These are phyloP conservation scores for Schizotus pectinicornis DNA, from an alignment of 2,888 invertebrate genomes.

Conservation along the genomic window DNA sequence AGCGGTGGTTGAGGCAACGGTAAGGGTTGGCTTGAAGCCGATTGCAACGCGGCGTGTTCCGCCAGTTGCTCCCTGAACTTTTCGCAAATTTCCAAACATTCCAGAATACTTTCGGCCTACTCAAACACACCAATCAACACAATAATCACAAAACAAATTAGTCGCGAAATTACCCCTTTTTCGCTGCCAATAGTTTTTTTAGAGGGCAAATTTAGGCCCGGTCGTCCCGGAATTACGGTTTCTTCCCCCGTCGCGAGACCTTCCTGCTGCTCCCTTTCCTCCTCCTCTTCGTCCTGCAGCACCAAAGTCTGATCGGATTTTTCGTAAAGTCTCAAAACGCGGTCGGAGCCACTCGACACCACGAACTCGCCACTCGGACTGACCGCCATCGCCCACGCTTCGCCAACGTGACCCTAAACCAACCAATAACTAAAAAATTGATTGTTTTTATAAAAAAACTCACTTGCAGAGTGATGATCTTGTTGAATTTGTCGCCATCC, in stretches of 20 bases:
- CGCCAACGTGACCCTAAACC: constrained; percentile 80
- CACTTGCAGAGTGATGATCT: constrained; percentile 87
- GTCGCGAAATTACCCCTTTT: no score
- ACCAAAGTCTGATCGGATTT: constrained; percentile 88
- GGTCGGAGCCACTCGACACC: constrained; percentile 85
- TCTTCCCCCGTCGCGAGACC: constrained; percentile 76
- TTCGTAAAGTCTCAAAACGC: constrained; percentile 84
- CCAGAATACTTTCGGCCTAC: constrained; percentile 87
- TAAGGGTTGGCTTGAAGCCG: constrained; percentile 51
- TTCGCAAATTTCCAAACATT: constrained; percentile 82
- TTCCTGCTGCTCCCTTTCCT: constrained; percentile 79
- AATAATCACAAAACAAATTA: no score
- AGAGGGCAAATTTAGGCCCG: constrained; percentile 77
- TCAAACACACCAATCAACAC: constrained; percentile 27
- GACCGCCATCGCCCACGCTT: constrained; percentile 76
- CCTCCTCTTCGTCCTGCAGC: constrained; percentile 89
- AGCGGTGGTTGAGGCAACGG: constrained; percentile 71
- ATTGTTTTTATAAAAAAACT: constrained; percentile 19
- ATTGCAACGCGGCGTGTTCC: constrained; percentile 58
- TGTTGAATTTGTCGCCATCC: constrained; percentile 92
- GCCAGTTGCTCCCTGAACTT: constrained; percentile 67
- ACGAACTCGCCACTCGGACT: constrained; percentile 82
- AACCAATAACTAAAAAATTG: neutral
- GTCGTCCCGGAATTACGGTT: constrained; percentile 72
- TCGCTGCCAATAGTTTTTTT: constrained; percentile 88